phyloP scores from a whole-genome alignment of 2,113 vertebrate genomes.

The Charadrius vociferus region DNA sequence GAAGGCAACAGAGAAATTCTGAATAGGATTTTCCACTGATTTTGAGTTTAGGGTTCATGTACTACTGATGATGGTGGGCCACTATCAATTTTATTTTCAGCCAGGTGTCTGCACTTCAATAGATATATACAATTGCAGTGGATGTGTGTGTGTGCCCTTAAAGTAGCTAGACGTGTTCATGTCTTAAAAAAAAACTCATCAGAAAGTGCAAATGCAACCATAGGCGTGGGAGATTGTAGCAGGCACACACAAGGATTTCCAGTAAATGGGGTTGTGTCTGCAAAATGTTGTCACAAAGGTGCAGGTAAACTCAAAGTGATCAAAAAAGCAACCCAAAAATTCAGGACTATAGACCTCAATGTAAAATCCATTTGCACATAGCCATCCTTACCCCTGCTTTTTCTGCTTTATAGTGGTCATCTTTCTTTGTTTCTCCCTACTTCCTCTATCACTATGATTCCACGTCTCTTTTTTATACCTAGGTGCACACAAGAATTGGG shows the following conservation, averaged over 20 bases:
- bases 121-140: not conserved
- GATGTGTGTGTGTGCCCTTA: not conserved
- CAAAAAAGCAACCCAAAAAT: not conserved
- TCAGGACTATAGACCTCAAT: not conserved
- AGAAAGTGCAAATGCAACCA: not conserved
- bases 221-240: not conserved
- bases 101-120: not conserved
- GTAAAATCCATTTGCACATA: not conserved
- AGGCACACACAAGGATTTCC: not conserved
- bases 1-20: not conserved
- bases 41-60: not conserved
- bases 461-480: not conserved
- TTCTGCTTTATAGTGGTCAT: not conserved
- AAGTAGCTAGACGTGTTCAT: not conserved
- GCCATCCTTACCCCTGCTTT: not conserved
- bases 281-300: not conserved
- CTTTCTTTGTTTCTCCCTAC: not conserved
- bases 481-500: not conserved
- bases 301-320: not conserved
- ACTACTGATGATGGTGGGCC: not conserved
- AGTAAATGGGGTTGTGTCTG: not conserved
- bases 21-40: not conserved
- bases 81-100: not conserved
- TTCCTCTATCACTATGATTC: not conserved
- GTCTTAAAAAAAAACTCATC: not conserved